Conservation (phyloP, 2,888 invertebrate species). For the Entomobrya proxima region DNA sequence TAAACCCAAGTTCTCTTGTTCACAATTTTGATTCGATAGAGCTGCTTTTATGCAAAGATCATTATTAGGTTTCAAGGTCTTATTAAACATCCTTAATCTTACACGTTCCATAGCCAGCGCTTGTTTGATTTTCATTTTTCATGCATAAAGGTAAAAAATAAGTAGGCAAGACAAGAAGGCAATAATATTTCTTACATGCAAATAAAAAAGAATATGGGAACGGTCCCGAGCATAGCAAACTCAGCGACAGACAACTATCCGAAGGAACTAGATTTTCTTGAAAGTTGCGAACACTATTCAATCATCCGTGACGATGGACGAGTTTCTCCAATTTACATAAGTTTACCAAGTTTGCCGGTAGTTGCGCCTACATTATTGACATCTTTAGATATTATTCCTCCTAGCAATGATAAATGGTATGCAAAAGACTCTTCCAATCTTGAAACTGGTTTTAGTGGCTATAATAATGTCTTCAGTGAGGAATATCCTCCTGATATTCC, state of each 20-base stretch:
- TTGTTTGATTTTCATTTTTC: not conserved
- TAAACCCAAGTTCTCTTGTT: too few species aligned
- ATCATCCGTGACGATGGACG: slow-evolving; percentile 19
- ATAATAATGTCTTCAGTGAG: slow-evolving; percentile 3
- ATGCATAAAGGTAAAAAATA: not conserved
- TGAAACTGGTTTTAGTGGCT: not conserved
- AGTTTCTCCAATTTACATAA: slow-evolving; percentile 35
- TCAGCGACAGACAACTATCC: slow-evolving; percentile 20
- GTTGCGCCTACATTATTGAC: not conserved
- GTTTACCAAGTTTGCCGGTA: slow-evolving; percentile 43
- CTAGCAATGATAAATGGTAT: slow-evolving; percentile 15
- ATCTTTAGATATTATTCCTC: slow-evolving; percentile 4
- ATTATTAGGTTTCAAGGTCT: too few species aligned
- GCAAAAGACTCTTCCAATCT: not conserved
- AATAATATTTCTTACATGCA: not conserved
- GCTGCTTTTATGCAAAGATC: too few species aligned
- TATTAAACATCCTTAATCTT: too few species aligned
- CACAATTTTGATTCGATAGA: too few species aligned
- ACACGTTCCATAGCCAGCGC: too few species aligned
- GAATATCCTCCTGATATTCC: slow-evolving; percentile 10
- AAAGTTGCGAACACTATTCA: slow-evolving; percentile 35
- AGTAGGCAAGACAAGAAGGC: not conserved
- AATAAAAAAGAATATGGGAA: slow-evolving; percentile 36
- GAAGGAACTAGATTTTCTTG: slow-evolving; percentile 30
- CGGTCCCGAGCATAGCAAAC: slow-evolving; percentile 42